These are phyloP conservation scores for Sphaerophoria rueppellii DNA, from an alignment of 2,888 invertebrate species.

Conservation along the genomic window DNA sequence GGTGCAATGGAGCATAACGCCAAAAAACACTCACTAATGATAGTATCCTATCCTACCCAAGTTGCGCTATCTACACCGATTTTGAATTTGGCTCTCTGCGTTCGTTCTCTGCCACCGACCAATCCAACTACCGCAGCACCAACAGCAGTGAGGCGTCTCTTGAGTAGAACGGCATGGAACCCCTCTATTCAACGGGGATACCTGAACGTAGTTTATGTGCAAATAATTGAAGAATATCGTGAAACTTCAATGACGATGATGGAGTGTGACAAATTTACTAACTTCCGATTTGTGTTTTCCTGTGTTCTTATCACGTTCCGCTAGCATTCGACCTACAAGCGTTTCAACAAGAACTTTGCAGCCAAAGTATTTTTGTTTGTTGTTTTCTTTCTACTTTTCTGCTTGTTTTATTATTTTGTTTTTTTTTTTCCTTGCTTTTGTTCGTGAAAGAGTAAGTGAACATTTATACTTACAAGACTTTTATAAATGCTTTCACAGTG, in stretches of 20 bases:
- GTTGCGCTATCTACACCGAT: neutral
- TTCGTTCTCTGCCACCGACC: too few relatives aligned
- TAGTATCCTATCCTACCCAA: slow-evolving; percentile 26
- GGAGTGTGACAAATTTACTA: slow-evolving; percentile 71
- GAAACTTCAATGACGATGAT: slow-evolving; percentile 58
- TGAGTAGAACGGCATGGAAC: neutral
- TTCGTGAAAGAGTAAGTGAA: neutral
- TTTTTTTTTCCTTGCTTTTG: slow-evolving; percentile 1
- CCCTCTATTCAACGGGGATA: slow-evolving; percentile 26
- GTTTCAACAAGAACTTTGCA: slow-evolving; percentile 34
- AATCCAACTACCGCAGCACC: neutral
- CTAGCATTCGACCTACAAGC: slow-evolving; percentile 40
- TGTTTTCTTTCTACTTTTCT: neutral
- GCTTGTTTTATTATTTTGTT: neutral
- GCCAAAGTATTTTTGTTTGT: slow-evolving; percentile 19
- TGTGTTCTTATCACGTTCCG: slow-evolving; percentile 63
- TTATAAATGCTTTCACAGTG: slow-evolving; percentile 17
- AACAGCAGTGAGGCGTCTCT: neutral
- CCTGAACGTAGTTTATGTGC: slow-evolving; percentile 49
- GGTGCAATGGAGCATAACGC: slow-evolving; percentile 14
- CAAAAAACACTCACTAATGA: slow-evolving; percentile 44
- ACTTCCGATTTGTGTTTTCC: slow-evolving; percentile 64
- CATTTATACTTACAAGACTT: slow-evolving; percentile 27
- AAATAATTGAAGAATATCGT: slow-evolving; percentile 59
- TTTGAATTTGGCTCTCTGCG: too few relatives aligned